A percentile compares a stretch with the other conserved stretches of the same genome.
phyloP scores from a whole-genome alignment of 2,113 vertebrate genomes.

The Mus pahari region DNA sequence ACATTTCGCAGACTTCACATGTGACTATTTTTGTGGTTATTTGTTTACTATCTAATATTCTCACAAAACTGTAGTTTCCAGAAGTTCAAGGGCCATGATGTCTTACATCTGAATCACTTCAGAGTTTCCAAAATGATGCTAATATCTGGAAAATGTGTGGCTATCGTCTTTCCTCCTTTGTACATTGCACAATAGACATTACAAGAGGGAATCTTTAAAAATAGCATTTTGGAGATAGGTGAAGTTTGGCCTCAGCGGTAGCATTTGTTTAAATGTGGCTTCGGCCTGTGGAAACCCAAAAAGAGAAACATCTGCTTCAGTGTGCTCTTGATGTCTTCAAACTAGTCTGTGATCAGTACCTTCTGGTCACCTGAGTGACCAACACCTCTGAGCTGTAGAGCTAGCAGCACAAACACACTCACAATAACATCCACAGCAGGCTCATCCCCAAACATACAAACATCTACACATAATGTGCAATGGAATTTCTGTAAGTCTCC shows the following conservation, averaged over 20 bases:
- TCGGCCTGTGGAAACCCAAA: neutral
- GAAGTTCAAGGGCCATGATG: neutral
- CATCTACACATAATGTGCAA: neutral
- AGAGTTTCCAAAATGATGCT: neutral
- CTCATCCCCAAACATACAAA: neutral
- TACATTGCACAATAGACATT: neutral
- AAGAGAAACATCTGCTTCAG: neutral
- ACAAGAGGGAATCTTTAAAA: conserved; percentile 27
- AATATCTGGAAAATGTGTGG: neutral
- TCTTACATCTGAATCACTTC: neutral
- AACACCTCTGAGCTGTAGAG: neutral
- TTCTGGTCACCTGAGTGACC: neutral
- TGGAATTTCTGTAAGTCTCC: conserved; percentile 1
- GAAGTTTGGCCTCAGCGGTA: neutral
- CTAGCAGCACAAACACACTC: neutral
- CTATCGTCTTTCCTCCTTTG: neutral
- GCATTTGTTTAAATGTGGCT: neutral
- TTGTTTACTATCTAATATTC: neutral
- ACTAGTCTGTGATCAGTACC: neutral
- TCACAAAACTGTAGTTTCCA: neutral
- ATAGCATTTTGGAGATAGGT: neutral
- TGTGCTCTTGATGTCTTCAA: neutral
- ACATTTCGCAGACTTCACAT: neutral
- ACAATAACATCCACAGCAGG: neutral
- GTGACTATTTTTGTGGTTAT: conserved; percentile 11